Base-by-base conservation (phyloP, 2,113 vertebrate genomes). In the Dicrurus megarhynchus region DNA sequence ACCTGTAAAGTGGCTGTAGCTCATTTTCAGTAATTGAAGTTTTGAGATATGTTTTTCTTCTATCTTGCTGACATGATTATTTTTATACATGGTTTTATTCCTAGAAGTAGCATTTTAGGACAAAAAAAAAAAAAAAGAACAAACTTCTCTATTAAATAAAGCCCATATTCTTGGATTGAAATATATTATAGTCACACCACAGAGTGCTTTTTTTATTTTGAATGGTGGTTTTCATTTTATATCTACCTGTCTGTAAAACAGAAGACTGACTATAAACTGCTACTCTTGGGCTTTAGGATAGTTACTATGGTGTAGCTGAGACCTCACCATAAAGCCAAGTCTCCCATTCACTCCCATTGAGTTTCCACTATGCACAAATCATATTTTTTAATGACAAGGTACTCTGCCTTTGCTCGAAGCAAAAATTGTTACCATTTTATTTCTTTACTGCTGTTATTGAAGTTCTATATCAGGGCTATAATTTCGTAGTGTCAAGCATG, bases 1-100 rank as follows among this genome's bases (percentile, higher is more conserved):
- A 95, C 44, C 28, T 67, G 37, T 37, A 69, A 68, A 93, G 84
- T 84, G 15, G 6, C 15, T 69, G 21, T 50, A 82, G 78, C 27
- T 75, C 5, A 53, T 87, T 93, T 80, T 89, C 37, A 61, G 61
- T 80, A 84, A 76, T 49, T 95, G 75, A 4, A 90, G 32, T 88
- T 87, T 94, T 88, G 59, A 85, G 79, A 84, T 59, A 84, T 17
- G 26, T 35, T 59, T 95, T 88, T 63, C 74, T 75, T 94, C 46
- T 95, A 20, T 55, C n/a, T 92, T 96, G 47, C 42, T 92, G 42
- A 28, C 69, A 95, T 35, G 84, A 89, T 80, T 93, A 88, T 94
- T 92, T 96, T 86, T 90, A 28, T 19, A 92, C 39, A 74, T 52
- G n/a, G 17, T 90, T 97, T 96, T 96, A 46, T 90, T 95, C 95